Evolutionary conservation across 2,797 vertebrate species (phyloP), one percentile per base, ranked within the genome.

Genomic region (Chiloscyllium punctatum): DNA sequence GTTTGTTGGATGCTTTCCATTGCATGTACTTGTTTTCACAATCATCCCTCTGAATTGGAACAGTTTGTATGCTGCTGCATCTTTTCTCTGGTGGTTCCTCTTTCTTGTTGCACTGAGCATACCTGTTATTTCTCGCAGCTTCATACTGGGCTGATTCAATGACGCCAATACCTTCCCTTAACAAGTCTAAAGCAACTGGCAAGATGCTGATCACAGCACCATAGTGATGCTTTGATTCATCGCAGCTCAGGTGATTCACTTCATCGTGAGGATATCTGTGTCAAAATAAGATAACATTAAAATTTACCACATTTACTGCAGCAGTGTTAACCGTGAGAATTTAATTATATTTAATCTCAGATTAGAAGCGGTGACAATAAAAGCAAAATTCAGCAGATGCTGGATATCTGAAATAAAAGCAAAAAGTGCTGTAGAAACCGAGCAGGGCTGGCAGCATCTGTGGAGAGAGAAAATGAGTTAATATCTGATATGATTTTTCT

Each of bases 121-220:
- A 95, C 94, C 94, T 95, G 94, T 95, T 95, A 77, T 95, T 95
- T 95, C 71, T 95, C 4, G 72, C 94, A 95, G 94, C 94, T 95
- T 95, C 94, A 6, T 95, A 95, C 48, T 95, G 94, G 94, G 94
- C 94, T 95, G 48, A 18, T 51, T 98, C 97, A 0, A 27, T 96
- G 96, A 97, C 96, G 69, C 96, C 95, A 0, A 97, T 62, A 96
- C 97, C 97, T 25, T 97, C 97, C 95, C 79, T 97, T 96, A 98
- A 96, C 7, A 96, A 94, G 96, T 98, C 98, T 0, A 98, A 95
- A 1, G 97, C 86, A 16, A 98, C 9, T n/a, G 98, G 98, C 94
- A 98, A 96, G 95, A 98, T 96, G 96, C 98, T 98, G 96, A 98
- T 97, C 94, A 98, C 97, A 0, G 98, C 98, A 1, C 98, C 97